Evolutionary conservation across 2,888 invertebrate species (phyloP), one percentile per base, ranked within the genome.

Genomic region (Eilema caniola): DNA sequence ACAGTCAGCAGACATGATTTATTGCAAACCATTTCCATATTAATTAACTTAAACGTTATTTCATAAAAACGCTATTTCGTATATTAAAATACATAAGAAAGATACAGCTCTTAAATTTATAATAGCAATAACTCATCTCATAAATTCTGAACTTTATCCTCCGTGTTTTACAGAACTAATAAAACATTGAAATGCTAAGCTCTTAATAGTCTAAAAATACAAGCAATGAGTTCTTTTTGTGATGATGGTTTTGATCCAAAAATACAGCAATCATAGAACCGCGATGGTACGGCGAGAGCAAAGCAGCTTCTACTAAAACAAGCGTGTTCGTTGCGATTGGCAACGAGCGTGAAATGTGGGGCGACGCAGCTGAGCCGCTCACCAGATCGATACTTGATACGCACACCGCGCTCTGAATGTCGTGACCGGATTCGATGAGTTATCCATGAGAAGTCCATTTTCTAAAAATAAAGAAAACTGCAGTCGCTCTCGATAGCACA

Each of bases 381-480:
- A 86, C 88, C 85, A 90, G 92, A 94, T 94, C 93, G 93, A 94
- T 94, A 93, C 91, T 88, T 89, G 91, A 93, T 93, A 94, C 93
- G 91, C 91, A 89, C 88, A 88, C 84, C 90, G 90, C 89, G 90
- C 90, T 92, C 92, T 90, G 87, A 90, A 92, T 91, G 88, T 86
- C 85, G 90, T 89, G 88, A 86, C 90, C 90, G 89, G 88, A 88
- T 90, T 90, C 87, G 87, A 89, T 87, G 84, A 87, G 86, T 86
- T 86, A 85, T 83, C 85, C 82, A 82, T 78, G 78, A 83, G 79
- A 81, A 69, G 68, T 72, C 83, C 81, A 82, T 80, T 79, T 82
- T 86, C 86, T 85, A 84, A 85, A 85, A 81, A 81, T 80, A 82
- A 78, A 83, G 77, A 74, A 80, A 76, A 78, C 76, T 72, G 73